phyloP scores from a whole-genome alignment of 2,797 vertebrate species.

The Lophotriccus pileatus region DNA sequence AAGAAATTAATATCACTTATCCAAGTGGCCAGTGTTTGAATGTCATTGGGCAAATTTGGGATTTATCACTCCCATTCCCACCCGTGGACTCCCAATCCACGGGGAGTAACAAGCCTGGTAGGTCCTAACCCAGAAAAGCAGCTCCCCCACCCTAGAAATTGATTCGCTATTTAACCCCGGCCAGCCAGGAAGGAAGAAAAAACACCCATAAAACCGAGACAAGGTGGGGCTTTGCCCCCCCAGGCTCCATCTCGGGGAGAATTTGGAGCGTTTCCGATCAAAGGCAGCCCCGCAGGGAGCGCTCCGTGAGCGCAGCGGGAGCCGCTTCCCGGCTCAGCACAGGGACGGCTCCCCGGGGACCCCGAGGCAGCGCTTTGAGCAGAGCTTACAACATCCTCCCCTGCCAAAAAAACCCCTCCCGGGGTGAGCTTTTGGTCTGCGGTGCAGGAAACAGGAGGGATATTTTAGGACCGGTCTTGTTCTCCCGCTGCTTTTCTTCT shows the following conservation, averaged over 20 bases:
- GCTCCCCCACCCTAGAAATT: background rate
- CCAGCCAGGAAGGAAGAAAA: background rate
- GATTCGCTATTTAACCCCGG: background rate
- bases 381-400: background rate
- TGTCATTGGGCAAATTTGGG: background rate
- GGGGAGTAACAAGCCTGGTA: background rate
- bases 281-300: background rate
- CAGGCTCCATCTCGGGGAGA: background rate
- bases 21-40: background rate
- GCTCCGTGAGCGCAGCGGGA: background rate
- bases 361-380: background rate
- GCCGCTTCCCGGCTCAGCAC: background rate
- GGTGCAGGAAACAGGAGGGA: background rate
- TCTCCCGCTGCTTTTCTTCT: conserved; percentile 19
- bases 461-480: conserved; percentile 24
- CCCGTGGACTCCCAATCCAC: accelerated
- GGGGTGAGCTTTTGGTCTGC: background rate
- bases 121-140: background rate
- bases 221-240: background rate
- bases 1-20: background rate
- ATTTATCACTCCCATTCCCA: background rate
- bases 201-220: background rate
- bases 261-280: background rate
- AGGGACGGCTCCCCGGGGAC: background rate
- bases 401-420: background rate